Conservation (phyloP, 2,113 vertebrate species). For the Cathartes aura region DNA sequence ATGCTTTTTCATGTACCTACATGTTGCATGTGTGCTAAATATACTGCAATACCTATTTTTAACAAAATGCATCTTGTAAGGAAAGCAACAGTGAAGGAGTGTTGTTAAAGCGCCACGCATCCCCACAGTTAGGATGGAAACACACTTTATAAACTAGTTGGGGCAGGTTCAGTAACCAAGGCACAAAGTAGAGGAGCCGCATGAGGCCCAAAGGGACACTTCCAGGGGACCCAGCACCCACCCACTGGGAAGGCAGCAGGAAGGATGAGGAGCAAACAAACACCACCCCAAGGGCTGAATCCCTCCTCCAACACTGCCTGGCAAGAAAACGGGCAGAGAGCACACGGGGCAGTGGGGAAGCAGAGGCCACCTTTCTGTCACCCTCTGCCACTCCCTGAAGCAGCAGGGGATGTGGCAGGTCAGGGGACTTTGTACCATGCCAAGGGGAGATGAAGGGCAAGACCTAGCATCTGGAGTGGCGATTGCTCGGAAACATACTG, state of each 20-base stretch:
- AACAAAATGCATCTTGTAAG: not conserved
- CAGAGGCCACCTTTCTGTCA: not conserved
- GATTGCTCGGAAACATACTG: not conserved
- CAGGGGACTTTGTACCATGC: not conserved
- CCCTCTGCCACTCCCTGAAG: not conserved
- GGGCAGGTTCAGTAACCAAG: not conserved
- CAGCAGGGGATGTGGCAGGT: no score
- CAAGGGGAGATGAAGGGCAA: not conserved
- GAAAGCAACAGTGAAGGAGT: not conserved
- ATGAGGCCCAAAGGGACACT: not conserved
- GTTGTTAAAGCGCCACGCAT: not conserved
- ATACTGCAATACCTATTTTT: not conserved
- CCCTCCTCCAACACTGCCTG: not conserved
- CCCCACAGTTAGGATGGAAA: not conserved
- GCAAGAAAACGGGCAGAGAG: not conserved
- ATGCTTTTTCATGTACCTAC: fast-evolving
- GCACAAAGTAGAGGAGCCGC: not conserved
- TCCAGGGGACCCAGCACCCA: not conserved
- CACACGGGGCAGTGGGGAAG: not conserved
- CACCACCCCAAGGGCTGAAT: not conserved
- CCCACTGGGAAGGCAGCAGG: not conserved
- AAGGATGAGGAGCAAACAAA: not conserved
- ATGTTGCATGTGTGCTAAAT: not conserved
- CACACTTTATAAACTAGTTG: not conserved
- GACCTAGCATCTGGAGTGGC: not conserved